Conservation (phyloP, 2,888 invertebrate species). For the Tachina grossa region DNA sequence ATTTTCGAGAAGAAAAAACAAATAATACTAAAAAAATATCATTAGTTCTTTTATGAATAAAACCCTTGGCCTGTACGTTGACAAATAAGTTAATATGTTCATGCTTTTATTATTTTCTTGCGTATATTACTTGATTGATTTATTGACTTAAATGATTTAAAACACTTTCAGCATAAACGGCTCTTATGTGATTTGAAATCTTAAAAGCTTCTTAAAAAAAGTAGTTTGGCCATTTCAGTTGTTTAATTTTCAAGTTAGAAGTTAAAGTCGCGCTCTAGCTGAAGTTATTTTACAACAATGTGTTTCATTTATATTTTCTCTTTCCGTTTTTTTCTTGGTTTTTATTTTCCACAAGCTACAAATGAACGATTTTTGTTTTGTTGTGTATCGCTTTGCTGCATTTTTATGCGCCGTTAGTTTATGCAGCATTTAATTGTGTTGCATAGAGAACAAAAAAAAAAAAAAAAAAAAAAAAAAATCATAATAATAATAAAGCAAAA, state of each 20-base stretch:
- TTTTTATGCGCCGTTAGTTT: slow-evolving; percentile 66
- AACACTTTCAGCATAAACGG: too few relatives aligned
- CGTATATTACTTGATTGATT: too few relatives aligned
- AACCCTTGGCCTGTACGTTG: too few relatives aligned
- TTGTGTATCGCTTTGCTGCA: slow-evolving; percentile 63
- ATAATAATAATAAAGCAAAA: slow-evolving; percentile 2
- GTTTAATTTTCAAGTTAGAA: slow-evolving; percentile 37
- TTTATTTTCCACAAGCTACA: slow-evolving; percentile 14
- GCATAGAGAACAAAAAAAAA: slow-evolving; percentile 33
- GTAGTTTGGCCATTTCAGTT: slow-evolving; percentile 19
- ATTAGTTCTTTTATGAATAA: too few relatives aligned
- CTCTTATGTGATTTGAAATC: too few relatives aligned
- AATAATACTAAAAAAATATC: too few relatives aligned
- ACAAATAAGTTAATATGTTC: too few relatives aligned
- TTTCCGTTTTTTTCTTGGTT: background rate
- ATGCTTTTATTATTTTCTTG: too few relatives aligned
- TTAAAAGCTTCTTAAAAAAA: background rate
- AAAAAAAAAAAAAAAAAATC: background rate
- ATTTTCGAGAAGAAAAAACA: too few relatives aligned
- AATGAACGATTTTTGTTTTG: slow-evolving; percentile 46
- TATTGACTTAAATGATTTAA: too few relatives aligned
- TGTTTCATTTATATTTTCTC: slow-evolving; percentile 47
- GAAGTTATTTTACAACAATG: slow-evolving; percentile 57
- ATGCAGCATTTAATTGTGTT: slow-evolving; percentile 56
- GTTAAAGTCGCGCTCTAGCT: slow-evolving; percentile 25